Evolutionary conservation across 1,140 invertebrate species (phyloP).

Genomic region (Phortica variegata): DNA sequence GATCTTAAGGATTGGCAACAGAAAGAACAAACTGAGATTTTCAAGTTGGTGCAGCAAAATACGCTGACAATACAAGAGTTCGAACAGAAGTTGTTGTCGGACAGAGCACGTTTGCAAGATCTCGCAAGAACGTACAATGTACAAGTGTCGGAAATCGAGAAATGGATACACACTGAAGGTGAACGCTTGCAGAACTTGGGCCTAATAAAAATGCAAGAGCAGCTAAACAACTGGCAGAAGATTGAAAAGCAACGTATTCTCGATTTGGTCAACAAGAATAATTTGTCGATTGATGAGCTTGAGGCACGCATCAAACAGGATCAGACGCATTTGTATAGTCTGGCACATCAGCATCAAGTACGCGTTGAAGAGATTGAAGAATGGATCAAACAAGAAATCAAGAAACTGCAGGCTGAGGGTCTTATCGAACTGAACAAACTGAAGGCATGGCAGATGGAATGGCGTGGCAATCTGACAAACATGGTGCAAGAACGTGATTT

Average conservation of each 20-base stretch:
- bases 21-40: conserved; percentile 34
- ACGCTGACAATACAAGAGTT: conserved; percentile 42
- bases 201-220: conserved; percentile 37
- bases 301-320: conserved; percentile 38
- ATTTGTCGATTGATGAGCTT: conserved; percentile 46
- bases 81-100: conserved; percentile 37
- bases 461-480: conserved; percentile 49
- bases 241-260: conserved; percentile 43
- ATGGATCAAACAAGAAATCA: conserved; percentile 49
- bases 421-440: conserved; percentile 47
- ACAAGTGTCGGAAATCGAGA: conserved; percentile 42
- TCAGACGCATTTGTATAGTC: conserved; percentile 41
- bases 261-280: conserved; percentile 42
- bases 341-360: conserved; percentile 50
- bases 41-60: conserved; percentile 38
- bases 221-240: conserved; percentile 50
- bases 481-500: conserved; percentile 52
- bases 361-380: conserved; percentile 51
- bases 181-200: conserved; percentile 46
- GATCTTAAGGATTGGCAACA: conserved; percentile 49
- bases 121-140: conserved; percentile 46
- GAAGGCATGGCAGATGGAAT: conserved; percentile 47
- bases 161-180: conserved; percentile 47
- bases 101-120: conserved; percentile 35
- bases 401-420: conserved; percentile 38